A percentile compares a stretch with the other conserved stretches of the same genome.
These are phyloP conservation scores for Anastrepha ludens DNA, from an alignment of 1,140 invertebrate species.

Conservation along the genomic window DNA sequence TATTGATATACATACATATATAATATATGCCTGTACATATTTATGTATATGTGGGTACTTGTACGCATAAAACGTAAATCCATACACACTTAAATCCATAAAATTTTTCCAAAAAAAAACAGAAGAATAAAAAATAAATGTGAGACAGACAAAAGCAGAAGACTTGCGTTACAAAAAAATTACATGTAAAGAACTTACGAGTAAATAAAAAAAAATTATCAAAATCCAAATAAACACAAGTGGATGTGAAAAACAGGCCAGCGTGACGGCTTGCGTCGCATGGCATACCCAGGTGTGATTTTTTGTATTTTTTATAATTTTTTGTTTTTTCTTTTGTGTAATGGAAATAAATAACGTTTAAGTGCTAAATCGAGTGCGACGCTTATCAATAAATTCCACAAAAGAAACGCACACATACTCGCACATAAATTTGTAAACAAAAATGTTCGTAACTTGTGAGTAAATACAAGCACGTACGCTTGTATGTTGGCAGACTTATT, in stretches of 20 bases:
- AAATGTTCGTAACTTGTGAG: background rate
- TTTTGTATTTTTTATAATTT: background rate
- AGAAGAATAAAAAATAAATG: too few relatives aligned
- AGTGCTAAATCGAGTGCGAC: background rate
- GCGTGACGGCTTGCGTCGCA: background rate
- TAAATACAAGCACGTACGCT: background rate
- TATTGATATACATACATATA: background rate
- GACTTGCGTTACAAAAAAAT: background rate
- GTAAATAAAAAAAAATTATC: slow-evolving; percentile 7
- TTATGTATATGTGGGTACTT: too few relatives aligned
- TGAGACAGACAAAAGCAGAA: background rate
- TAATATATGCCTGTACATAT: too few relatives aligned
- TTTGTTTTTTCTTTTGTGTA: background rate
- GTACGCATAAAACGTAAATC: too few relatives aligned
- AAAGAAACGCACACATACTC: background rate
- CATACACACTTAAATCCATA: too few relatives aligned
- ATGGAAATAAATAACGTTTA: background rate
- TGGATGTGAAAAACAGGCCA: background rate
- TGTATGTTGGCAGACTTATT: background rate
- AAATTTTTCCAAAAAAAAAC: too few relatives aligned
- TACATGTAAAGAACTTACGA: background rate
- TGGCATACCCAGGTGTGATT: too few relatives aligned
- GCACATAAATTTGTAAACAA: slow-evolving; percentile 6
- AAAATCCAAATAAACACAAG: background rate
- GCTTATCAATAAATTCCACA: slow-evolving; percentile 47